Evolutionary conservation across 2,888 invertebrate genomes (phyloP), one percentile per base, ranked within the genome.

Genomic region (Hydraecia micacea): DNA sequence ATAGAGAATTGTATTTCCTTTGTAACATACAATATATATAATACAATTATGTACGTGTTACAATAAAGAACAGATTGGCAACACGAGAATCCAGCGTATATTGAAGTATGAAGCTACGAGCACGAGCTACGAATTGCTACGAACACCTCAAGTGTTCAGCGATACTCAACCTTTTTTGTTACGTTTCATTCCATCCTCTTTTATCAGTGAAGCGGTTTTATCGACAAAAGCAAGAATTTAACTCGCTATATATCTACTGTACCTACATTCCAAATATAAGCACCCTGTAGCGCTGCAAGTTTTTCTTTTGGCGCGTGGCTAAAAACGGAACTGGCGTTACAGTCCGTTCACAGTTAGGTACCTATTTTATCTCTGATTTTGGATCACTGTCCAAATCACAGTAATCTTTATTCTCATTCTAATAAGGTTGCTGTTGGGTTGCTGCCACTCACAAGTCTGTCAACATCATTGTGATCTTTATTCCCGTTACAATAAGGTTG

Each of bases 61-160:
- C 81, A 77, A 62, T 62, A 80, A 49, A 73, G 49, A 81, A 81
- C 63, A 84, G 75, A 84, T 75, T 84, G 75, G 69, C 72, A 42
- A 78, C 74, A 69, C 55, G 77, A 69, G 65, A 66, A 80, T 73
- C 83, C 32, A 52, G 46, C 32, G 66, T 46, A 79, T 73, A 60
- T 70, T 79, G 71, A 71, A 79, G 82, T 73, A 69, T 9, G 55
- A 58, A 11, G 68, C 65, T 46, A 36, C 67, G 21, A 65, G 65
- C 36, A 55, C 69, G 25, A 69, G 75, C 75, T 72, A 69, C 52
- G 72, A 73, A 66, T 71, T 66, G 70, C 62, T 70, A 58, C 73
- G 65, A 84, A 78, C 73, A 81, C 65, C 46, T 73, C 67, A 79
- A 84, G 81, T 73, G 63, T 78, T 49, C 73, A 75, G 69, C 65